A percentile compares a stretch with the other conserved stretches of the same genome.
Evolutionary conservation across 2,888 invertebrate genomes (phyloP).

Genomic region (Stenodema calcarata): DNA sequence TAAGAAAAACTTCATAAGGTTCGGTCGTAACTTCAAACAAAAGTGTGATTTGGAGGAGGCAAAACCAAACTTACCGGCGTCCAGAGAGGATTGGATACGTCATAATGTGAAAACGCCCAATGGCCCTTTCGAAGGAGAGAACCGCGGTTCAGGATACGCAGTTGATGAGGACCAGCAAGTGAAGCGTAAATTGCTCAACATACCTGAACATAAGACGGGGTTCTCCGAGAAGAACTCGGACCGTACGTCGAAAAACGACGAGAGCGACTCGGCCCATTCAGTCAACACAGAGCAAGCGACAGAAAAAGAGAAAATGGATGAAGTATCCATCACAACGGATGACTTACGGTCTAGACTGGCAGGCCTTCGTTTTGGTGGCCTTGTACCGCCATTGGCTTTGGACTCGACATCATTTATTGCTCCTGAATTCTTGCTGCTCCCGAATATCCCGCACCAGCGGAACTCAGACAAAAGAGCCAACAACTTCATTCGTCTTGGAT

Average conservation of each 20-base stretch:
- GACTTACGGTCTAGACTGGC: background rate
- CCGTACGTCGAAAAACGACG: background rate
- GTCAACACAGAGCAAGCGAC: background rate
- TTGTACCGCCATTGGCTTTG: background rate
- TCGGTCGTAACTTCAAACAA: constrained; percentile 59
- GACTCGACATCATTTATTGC: constrained; percentile 17
- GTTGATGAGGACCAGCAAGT: constrained; percentile 60
- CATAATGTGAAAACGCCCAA: constrained; percentile 4
- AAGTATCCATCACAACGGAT: background rate
- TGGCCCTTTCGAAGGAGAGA: constrained; percentile 61
- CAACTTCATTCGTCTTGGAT: constrained; percentile 53
- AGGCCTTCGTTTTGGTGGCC: background rate
- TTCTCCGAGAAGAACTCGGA: background rate
- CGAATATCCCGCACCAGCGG: constrained; percentile 12
- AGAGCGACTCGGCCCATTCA: background rate
- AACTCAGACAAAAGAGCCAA: constrained; percentile 3
- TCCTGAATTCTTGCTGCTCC: constrained; percentile 26
- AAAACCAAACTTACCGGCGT: background rate
- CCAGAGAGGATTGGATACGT: background rate
- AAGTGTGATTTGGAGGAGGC: background rate
- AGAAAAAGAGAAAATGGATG: background rate
- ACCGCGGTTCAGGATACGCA: constrained; percentile 22
- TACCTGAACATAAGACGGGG: background rate
- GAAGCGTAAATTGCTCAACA: constrained; percentile 56
- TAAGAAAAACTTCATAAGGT: constrained; percentile 60